These are phyloP conservation scores for Leptothorax acervorum DNA, from an alignment of 2,888 invertebrate genomes.

Conservation along the genomic window DNA sequence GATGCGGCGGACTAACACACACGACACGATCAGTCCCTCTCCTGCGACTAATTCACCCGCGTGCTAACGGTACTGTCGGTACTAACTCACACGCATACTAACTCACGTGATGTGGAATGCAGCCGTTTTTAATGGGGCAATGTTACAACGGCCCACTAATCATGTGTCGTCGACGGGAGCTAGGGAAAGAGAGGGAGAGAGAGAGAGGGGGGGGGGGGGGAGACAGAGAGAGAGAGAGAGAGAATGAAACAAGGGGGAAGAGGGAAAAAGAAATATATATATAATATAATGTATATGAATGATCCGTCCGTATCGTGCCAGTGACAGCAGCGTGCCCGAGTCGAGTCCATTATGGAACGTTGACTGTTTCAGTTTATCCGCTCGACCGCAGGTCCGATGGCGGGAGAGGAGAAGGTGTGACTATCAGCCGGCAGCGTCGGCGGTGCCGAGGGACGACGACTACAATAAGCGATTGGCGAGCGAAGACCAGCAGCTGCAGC, in stretches of 20 bases:
- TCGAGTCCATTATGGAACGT: conserved; percentile 83
- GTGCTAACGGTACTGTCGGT: conserved; percentile 54
- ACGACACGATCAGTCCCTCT: conserved; percentile 42
- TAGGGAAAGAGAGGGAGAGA: neutral
- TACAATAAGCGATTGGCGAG: conserved; percentile 31
- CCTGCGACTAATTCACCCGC: conserved; percentile 40
- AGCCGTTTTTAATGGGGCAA: neutral
- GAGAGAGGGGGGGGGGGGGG: neutral
- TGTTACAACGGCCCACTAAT: conserved; percentile 8
- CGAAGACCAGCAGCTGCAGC: conserved; percentile 59
- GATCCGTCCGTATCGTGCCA: conserved; percentile 82
- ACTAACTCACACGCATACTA: conserved; percentile 30
- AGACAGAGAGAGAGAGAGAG: neutral
- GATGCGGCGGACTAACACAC: conserved; percentile 81
- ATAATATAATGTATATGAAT: conserved; percentile 6
- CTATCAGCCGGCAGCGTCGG: conserved; percentile 86
- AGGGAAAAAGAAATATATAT: neutral
- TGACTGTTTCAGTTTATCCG: conserved; percentile 91
- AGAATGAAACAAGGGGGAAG: neutral
- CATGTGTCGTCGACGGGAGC: neutral
- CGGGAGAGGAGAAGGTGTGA: conserved; percentile 94
- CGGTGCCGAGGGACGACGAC: conserved; percentile 64
- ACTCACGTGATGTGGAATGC: neutral
- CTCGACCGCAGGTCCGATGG: conserved; percentile 89
- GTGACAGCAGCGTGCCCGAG: conserved; percentile 81